These are phyloP conservation scores for Apodemia zela DNA, from an alignment of 2,888 invertebrate genomes.

Conservation along the genomic window DNA sequence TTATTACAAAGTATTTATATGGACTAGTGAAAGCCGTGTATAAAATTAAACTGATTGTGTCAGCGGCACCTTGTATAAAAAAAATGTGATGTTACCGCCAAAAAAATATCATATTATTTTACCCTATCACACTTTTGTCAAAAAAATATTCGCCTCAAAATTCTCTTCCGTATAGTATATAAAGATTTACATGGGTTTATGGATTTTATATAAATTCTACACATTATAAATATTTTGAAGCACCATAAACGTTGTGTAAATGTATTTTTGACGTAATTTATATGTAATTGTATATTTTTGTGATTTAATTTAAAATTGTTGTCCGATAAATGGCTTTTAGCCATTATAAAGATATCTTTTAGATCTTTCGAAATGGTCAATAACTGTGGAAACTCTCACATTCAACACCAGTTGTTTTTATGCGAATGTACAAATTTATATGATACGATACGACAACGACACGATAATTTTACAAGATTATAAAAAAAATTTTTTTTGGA, in stretches of 20 bases:
- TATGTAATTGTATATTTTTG: constrained; percentile 2
- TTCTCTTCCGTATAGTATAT: not conserved
- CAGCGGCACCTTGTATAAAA: too few species aligned
- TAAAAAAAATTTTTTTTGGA: too few species aligned
- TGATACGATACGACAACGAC: not conserved
- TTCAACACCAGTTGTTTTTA: constrained; percentile 5
- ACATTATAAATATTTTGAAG: not conserved
- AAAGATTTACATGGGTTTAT: not conserved
- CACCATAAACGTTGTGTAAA: not conserved
- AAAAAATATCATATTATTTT: not conserved
- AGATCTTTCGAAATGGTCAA: not conserved
- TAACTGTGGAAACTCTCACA: not conserved
- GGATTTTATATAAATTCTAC: not conserved
- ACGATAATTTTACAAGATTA: not conserved
- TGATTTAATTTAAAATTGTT: not conserved
- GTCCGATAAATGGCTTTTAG: not conserved
- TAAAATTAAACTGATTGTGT: too few species aligned
- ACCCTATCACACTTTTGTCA: not conserved
- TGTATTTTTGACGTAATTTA: not conserved
- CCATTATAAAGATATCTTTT: not conserved
- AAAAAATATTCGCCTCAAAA: not conserved
- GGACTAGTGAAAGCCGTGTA: too few species aligned
- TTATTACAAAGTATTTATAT: too few species aligned
- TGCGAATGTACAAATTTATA: constrained; percentile 1
- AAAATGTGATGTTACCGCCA: too few species aligned